Conservation (phyloP, 2,797 vertebrate genomes). For the Lagocephalus sceleratus region DNA sequence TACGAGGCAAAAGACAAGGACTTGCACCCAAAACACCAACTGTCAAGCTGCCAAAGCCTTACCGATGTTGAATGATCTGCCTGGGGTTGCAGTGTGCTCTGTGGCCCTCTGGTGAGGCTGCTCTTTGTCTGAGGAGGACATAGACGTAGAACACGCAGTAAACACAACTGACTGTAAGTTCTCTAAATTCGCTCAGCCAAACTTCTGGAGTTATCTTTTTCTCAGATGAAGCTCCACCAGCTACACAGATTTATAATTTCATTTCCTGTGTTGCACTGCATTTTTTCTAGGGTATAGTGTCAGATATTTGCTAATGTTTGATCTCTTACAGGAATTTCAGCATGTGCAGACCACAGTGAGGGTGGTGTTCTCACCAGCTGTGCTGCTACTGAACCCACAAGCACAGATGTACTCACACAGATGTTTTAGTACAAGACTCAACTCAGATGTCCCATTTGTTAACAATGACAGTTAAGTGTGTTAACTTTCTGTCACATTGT, state of each 20-base stretch:
- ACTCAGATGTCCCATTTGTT: background rate
- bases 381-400: conserved; percentile 51
- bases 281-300: background rate
- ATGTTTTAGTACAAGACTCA: conserved; percentile 5
- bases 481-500: background rate
- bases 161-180: background rate
- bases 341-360: conserved; percentile 36
- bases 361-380: conserved; percentile 43
- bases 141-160: conserved; percentile 16
- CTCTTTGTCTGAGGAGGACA: conserved; percentile 26
- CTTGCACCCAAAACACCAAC: conserved; percentile 16
- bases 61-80: conserved; percentile 14
- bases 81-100: background rate
- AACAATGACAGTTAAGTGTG: background rate
- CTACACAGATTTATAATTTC: background rate
- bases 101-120: conserved; percentile 9
- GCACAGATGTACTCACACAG: conserved; percentile 27
- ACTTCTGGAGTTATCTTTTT: no score
- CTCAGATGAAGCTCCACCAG: no score
- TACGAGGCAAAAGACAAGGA: background rate
- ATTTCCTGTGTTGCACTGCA: background rate
- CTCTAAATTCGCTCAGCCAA: no score
- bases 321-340: conserved; percentile 8
- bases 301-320: background rate
- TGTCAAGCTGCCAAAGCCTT: conserved; percentile 30